Conservation (phyloP, 2,113 vertebrate genomes). For the Ellobius talpinus region DNA sequence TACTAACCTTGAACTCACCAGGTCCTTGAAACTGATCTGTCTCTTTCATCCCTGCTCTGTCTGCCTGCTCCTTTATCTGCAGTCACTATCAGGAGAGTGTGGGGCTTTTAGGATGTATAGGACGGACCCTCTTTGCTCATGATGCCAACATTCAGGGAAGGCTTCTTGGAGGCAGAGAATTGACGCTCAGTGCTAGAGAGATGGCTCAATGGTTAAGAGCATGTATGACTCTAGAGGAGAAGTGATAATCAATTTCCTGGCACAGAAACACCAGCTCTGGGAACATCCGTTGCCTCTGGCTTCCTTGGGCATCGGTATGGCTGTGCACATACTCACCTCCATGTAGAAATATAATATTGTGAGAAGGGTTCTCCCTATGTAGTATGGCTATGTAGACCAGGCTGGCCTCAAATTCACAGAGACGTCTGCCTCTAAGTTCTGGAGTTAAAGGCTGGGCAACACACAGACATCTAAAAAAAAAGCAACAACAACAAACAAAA, state of each 20-base stretch:
- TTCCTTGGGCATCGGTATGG: not conserved
- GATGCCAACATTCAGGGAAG: not conserved
- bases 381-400: no score
- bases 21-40: not conserved
- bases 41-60: not conserved
- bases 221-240: not conserved
- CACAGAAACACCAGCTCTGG: not conserved
- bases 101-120: not conserved
- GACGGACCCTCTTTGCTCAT: not conserved
- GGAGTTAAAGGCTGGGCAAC: not conserved
- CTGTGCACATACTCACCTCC: not conserved
- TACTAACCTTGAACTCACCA: not conserved
- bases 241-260: not conserved
- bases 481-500: not conserved
- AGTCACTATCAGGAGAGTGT: not conserved
- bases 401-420: not conserved
- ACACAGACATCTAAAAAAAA: not conserved
- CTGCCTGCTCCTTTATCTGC: not conserved
- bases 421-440: not conserved
- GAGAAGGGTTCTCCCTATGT: no score
- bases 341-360: no score
- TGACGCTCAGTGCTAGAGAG: not conserved
- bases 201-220: not conserved
- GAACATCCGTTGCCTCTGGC: not conserved
- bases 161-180: not conserved